phyloP scores from a whole-genome alignment of 2,797 vertebrate species.

The Sebastolobus altivelis region DNA sequence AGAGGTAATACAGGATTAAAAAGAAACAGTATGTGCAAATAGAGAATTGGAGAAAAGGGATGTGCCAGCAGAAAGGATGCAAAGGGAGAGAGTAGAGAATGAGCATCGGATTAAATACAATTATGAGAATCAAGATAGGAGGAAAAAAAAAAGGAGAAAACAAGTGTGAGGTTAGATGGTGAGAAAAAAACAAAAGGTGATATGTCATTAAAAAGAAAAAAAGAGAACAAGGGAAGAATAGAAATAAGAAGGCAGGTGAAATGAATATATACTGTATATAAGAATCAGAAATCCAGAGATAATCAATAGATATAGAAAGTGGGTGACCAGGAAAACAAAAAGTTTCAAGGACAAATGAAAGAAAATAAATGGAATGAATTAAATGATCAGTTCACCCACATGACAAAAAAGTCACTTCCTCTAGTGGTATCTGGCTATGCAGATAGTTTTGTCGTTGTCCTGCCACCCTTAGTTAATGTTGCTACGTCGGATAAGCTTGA shows the following conservation, averaged over 20 bases:
- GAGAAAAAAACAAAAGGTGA: not conserved
- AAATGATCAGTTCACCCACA: not conserved
- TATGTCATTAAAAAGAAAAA: not conserved
- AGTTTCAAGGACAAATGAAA: not conserved
- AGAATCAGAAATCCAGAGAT: not conserved
- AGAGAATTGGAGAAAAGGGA: not conserved
- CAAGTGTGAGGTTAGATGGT: not conserved
- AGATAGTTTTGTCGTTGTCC: not conserved
- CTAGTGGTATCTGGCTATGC: not conserved
- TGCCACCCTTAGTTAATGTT: too few relatives aligned
- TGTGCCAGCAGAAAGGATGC: not conserved
- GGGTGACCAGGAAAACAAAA: not conserved
- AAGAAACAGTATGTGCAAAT: conserved; percentile 16
- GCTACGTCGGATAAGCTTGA: too few relatives aligned
- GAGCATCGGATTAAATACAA: not conserved
- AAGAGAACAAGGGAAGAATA: not conserved
- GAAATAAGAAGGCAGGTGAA: not conserved
- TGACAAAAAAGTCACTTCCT: not conserved
- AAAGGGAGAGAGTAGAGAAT: not conserved
- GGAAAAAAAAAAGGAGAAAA: not conserved
- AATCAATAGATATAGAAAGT: not conserved
- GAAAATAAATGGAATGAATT: not conserved
- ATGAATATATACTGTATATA: not conserved
- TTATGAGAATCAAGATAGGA: not conserved
- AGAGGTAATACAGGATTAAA: conserved; percentile 19